These are phyloP conservation scores for Peromyscus maniculatus DNA, from an alignment of 2,113 vertebrate species.

Conservation along the genomic window DNA sequence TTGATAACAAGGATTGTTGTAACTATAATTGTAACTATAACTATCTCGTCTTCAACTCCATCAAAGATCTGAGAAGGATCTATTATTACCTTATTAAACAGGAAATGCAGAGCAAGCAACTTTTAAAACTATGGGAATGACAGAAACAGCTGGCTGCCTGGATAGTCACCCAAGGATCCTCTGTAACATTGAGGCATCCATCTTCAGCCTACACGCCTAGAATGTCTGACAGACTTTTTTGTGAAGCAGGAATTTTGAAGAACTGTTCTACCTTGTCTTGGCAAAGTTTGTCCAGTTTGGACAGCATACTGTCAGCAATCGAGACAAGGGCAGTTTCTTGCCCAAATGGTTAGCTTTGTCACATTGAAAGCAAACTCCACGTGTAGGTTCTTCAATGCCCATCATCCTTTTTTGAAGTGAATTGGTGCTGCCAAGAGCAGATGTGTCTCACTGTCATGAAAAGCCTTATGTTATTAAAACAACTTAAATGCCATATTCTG, in stretches of 20 bases:
- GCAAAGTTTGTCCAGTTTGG: not conserved
- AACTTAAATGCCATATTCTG: not conserved
- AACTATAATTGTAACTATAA: not conserved
- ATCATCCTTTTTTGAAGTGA: not conserved
- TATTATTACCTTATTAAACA: not conserved
- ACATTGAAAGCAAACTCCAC: not conserved
- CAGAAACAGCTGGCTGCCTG: not conserved
- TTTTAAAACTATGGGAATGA: not conserved
- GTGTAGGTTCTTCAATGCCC: not conserved
- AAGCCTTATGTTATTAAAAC: not conserved
- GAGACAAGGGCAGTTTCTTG: not conserved
- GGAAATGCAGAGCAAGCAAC: not conserved
- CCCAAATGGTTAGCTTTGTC: not conserved
- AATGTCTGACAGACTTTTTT: not conserved
- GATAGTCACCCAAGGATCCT: not conserved
- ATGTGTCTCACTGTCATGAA: not conserved
- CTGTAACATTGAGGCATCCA: not conserved
- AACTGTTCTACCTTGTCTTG: not conserved
- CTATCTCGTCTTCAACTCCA: not conserved
- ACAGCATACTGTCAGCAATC: not conserved
- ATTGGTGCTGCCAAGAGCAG: not conserved
- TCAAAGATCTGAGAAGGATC: not conserved
- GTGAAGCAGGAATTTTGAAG: not conserved
- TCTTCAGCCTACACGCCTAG: not conserved
- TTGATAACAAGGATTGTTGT: not conserved